A percentile compares a stretch with the other conserved stretches of the same genome.
These are phyloP conservation scores for Antidorcas marsupialis DNA, from an alignment of 2,113 vertebrate genomes.

Conservation along the genomic window DNA sequence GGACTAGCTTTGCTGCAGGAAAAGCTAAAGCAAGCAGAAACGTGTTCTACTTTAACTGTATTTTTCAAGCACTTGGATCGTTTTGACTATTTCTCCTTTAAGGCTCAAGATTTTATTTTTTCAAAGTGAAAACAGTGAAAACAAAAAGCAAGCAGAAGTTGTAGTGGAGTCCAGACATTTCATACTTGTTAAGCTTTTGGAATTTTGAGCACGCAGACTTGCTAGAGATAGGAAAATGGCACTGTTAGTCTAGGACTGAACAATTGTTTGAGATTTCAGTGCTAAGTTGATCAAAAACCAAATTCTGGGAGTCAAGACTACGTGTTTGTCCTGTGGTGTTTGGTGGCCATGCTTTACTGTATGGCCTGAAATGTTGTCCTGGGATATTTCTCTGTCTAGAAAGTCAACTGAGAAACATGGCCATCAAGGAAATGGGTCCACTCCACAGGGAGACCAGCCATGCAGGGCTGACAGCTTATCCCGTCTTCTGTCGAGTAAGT, in stretches of 20 bases:
- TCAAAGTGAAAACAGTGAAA: neutral
- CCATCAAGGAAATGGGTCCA: neutral
- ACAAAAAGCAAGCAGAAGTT: neutral
- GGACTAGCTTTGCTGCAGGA: neutral
- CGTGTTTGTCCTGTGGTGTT: neutral
- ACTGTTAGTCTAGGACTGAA: neutral
- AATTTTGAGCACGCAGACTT: neutral
- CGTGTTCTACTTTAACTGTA: neutral
- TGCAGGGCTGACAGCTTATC: fast-evolving
- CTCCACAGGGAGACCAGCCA: fast-evolving
- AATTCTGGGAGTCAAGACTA: neutral
- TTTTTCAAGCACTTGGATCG: neutral
- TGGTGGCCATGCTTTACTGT: neutral
- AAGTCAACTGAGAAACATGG: neutral
- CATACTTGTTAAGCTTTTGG: neutral
- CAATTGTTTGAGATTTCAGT: fast-evolving
- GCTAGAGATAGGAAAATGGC: too few relatives aligned
- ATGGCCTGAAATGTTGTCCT: neutral
- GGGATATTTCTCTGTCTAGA: neutral
- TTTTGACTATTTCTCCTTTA: neutral
- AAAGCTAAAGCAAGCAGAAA: fast-evolving
- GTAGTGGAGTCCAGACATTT: neutral
- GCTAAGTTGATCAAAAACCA: neutral
- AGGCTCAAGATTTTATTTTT: neutral
- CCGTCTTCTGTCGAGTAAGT: too few relatives aligned